Evolutionary conservation across 2,113 vertebrate genomes (phyloP), one percentile per base, ranked within the genome.

Genomic region (Pachyramphus minor): DNA sequence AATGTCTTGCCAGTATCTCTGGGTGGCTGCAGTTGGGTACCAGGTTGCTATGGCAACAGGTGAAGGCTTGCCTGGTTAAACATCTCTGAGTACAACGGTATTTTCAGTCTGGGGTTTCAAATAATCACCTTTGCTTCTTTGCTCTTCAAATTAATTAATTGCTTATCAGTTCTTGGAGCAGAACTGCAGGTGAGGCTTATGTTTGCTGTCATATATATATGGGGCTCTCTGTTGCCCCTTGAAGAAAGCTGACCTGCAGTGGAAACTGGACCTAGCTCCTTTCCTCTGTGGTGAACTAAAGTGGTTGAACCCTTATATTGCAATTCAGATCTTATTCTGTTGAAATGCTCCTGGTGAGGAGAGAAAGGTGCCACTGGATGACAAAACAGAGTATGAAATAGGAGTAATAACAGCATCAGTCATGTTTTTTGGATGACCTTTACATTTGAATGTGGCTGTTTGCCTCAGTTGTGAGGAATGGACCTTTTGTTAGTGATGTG

Each of bases 11-110:
- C 91, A 95, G 85, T 95, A 95, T 98, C 97, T 97, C 89, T 22
- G 97, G 97, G 97, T 59, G 42, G 94, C 95, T 97, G 92, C 60
- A 15, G 95, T 85, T 98, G 97, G 97, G 97, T 97, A 98, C 95
- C 59, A 19, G 83, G 98, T 99, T 99, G 97, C 98, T 95, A 96
- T 96, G 98, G 99, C 90, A 98, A 99, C 98, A 12, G 92, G 88
- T 73, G 88, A 97, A 97, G 91, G 90, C 91, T 97, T 94, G 89
- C 92, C 90, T 20, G 39, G 87, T 90, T 88, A 68, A 96, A 63
- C 80, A 80, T 90, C 59, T 97, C 92, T 95, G 59, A 98, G 75
- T 95, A 90, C 92, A 78, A 72, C 84, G 77, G 86, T 93, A 58
- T 87, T 93, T 89, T 95, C 59, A n/a, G 81, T 93, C 89, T 67